phyloP scores from a whole-genome alignment of 2,797 vertebrate genomes.

The Acrossocheilus fasciatus region DNA sequence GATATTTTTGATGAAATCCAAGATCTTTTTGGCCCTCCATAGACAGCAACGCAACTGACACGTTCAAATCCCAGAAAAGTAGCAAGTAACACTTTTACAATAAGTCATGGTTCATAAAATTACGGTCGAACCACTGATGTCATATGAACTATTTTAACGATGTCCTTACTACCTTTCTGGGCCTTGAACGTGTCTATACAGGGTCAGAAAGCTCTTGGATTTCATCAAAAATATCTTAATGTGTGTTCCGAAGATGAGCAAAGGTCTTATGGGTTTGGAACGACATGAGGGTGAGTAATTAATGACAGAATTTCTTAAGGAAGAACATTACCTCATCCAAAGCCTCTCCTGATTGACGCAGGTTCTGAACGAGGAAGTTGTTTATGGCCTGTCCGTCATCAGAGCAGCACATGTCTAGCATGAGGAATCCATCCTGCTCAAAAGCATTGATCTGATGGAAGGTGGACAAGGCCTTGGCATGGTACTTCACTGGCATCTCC shows the following conservation, averaged over 20 bases:
- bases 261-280: too few relatives aligned
- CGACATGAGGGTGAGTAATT: too few relatives aligned
- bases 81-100: too few relatives aligned
- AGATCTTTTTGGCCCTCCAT: not conserved
- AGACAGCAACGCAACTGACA: not conserved
- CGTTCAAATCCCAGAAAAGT: too few relatives aligned
- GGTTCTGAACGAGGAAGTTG: conserved; percentile 85
- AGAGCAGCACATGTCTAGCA: conserved; percentile 90
- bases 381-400: conserved; percentile 82
- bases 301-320: not conserved
- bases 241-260: too few relatives aligned
- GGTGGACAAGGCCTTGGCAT: conserved; percentile 79
- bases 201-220: too few relatives aligned
- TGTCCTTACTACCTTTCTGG: too few relatives aligned
- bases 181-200: too few relatives aligned
- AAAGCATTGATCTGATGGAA: conserved; percentile 98
- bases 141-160: too few relatives aligned
- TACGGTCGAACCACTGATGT: too few relatives aligned
- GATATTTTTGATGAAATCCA: not conserved
- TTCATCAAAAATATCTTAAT: too few relatives aligned
- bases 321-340: conserved; percentile 74
- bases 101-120: too few relatives aligned
- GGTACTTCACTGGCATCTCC: conserved; percentile 83
- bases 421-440: conserved; percentile 87
- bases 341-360: conserved; percentile 84